Base-by-base conservation (phyloP, 2,113 vertebrate species). In the Callionymus lyra region DNA sequence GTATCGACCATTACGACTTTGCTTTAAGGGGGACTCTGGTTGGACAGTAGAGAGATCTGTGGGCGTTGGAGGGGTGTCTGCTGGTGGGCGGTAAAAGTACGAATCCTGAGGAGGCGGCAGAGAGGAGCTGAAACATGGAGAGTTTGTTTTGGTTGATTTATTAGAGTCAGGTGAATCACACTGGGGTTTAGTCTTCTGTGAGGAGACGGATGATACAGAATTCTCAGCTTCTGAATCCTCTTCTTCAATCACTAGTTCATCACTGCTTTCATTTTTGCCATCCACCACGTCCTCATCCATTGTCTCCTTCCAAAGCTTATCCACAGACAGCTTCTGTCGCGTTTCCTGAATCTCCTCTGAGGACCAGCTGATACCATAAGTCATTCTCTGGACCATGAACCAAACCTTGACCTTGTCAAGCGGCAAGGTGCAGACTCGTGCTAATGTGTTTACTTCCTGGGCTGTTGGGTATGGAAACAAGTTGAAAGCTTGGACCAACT, bases 341-440 rank as follows among this genome's bases (percentile, higher is more conserved):
- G 91, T 90, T 68, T 92, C 91, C 68, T 93, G 88, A 32, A 94
- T 93, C 59, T 94, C 91, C 61, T 94, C 91, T 0, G 89, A 87
- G 11, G 90, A 88, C 91, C 91, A 94, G 71, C 90, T 94, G 64
- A 94, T 94, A 32, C 91, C 90, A 32, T 90, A 91, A 59, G 90
- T 90, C 37, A 94, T 90, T 37, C 91, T 85, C 75, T 93, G 91
- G 41, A 90, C 90, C 88, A 91, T 91, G 54, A 94, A 93, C 91
- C 91, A 94, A 43, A 90, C 86, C 68, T 92, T 90, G 9, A 94
- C 89, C 77, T 91, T 91, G 70, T 93, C 91, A 72, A 92, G 79
- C 10, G 90, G 88, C 57, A 92, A 76, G 38, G 86, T 79, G 44
- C 88, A 86, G 5, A 80, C 71, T 31, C 86, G 65, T 12, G 89